Conservation (phyloP, 2,888 invertebrate species). For the Mellilla xanthometata region DNA sequence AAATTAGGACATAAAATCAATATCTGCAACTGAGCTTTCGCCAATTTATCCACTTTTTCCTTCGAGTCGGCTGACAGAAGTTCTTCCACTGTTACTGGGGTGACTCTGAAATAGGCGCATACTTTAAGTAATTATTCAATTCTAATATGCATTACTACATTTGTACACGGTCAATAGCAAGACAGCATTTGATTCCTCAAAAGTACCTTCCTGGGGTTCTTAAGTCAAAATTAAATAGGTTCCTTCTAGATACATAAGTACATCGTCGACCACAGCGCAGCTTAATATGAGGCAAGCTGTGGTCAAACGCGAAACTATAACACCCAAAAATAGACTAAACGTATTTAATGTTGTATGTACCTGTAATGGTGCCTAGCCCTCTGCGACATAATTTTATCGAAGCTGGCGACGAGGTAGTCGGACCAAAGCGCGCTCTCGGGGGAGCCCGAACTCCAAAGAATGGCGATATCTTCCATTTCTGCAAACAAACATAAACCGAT, state of each 20-base stretch:
- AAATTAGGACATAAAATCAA: conserved; percentile 91
- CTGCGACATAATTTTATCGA: conserved; percentile 92
- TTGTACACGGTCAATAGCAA: no score
- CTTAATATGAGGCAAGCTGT: no score
- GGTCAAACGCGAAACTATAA: no score
- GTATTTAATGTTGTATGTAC: conserved; percentile 70
- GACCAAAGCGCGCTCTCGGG: conserved; percentile 91
- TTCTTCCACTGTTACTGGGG: conserved; percentile 89
- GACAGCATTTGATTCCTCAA: no score
- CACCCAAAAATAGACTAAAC: no score
- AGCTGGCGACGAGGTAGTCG: conserved; percentile 90
- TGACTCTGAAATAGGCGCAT: conserved; percentile 84
- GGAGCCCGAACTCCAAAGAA: conserved; percentile 90
- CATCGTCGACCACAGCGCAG: no score
- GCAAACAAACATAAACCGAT: conserved; percentile 46
- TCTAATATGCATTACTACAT: no score
- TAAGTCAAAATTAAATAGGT: no score
- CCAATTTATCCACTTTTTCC: conserved; percentile 78
- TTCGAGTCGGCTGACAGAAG: conserved; percentile 75
- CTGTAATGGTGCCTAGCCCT: conserved; percentile 91
- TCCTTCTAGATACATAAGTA: no score
- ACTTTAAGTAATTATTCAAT: no score
- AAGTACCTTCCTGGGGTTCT: no score
- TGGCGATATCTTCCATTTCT: conserved; percentile 92
- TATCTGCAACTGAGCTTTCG: conserved; percentile 89